A percentile compares a stretch with the other conserved stretches of the same genome.
Evolutionary conservation across 2,113 vertebrate species (phyloP).

Genomic region (Pyrgilauda ruficollis): DNA sequence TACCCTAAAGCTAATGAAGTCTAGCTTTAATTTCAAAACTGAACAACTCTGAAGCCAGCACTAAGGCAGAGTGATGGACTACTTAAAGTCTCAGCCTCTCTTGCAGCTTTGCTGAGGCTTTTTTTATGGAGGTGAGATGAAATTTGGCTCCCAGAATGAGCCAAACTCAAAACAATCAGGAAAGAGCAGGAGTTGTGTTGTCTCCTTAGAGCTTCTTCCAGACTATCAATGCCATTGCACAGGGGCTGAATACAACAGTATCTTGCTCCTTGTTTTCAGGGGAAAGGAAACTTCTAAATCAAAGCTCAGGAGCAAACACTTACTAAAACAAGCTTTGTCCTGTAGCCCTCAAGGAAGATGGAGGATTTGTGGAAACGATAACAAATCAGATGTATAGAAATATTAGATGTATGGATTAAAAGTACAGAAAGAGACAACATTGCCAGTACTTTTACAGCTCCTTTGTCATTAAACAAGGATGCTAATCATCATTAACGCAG

Average conservation of each 20-base stretch:
- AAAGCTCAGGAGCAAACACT: background rate
- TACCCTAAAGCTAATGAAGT: background rate
- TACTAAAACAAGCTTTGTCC: background rate
- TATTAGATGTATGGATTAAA: background rate
- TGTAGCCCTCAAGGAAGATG: background rate
- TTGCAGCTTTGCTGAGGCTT: background rate
- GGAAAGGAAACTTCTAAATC: background rate
- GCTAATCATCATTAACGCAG: background rate
- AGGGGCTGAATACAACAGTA: background rate
- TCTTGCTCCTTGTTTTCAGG: background rate
- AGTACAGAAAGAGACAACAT: background rate
- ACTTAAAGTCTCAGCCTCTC: background rate
- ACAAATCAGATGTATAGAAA: background rate
- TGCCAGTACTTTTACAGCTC: background rate
- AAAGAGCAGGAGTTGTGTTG: background rate
- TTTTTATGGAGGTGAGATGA: background rate
- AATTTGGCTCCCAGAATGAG: background rate
- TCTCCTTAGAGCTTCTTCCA: background rate
- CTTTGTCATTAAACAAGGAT: background rate
- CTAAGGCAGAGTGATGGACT: background rate
- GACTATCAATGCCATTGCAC: rapidly evolving
- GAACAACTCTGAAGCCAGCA: background rate
- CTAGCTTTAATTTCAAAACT: background rate
- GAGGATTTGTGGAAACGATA: background rate
- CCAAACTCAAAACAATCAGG: background rate